Percentiles rank a stretch among this genome's conserved stretches.
Evolutionary conservation across 2,113 vertebrate species (phyloP).

Genomic region (Anhinga anhinga): DNA sequence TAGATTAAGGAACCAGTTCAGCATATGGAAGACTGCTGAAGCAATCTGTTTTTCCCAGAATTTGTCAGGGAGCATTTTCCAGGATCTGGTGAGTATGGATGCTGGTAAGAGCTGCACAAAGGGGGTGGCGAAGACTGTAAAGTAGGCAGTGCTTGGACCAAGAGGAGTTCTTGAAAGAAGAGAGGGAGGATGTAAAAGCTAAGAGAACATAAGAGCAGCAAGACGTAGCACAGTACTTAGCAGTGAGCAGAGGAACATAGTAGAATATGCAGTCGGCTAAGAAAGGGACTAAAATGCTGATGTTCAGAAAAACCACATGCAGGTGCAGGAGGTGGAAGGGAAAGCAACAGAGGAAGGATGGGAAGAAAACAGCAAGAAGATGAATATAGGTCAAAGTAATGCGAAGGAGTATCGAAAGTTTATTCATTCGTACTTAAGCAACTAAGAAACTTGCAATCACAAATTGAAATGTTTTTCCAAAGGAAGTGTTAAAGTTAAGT

Average conservation of each 20-base stretch:
- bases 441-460: background rate
- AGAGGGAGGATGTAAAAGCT: background rate
- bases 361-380: background rate
- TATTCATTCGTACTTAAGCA: background rate
- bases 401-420: background rate
- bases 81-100: background rate
- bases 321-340: background rate
- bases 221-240: background rate
- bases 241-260: background rate
- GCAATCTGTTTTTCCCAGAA: background rate
- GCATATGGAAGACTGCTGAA: background rate
- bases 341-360: background rate
- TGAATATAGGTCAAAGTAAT: background rate
- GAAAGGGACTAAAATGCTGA: background rate
- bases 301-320: background rate
- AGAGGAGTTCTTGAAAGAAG: background rate
- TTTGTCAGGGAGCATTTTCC: background rate
- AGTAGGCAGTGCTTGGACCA: background rate
- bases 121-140: accelerated
- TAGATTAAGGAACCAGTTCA: background rate
- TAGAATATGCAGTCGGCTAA: background rate
- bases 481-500: background rate
- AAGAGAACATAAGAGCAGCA: background rate
- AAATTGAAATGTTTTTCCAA: background rate
- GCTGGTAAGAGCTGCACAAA: background rate